Conservation (phyloP, 1,140 invertebrate species). For the Oryctes rhinoceros region DNA sequence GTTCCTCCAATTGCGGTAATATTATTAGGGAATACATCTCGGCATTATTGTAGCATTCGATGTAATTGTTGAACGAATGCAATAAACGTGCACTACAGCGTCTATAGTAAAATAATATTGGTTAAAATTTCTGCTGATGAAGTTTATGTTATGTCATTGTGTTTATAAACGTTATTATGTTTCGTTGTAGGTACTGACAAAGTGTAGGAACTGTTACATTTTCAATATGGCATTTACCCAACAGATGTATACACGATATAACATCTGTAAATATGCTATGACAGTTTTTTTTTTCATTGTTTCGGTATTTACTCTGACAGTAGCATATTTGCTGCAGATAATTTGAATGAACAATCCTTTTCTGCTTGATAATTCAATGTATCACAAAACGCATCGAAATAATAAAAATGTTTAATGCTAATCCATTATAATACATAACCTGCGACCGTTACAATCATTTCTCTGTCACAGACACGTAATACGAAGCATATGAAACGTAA, state of each 20-base stretch:
- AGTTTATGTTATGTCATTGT: background rate
- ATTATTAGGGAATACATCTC: no score
- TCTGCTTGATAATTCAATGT: background rate
- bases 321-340: background rate
- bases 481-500: background rate
- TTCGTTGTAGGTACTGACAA: background rate
- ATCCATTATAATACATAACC: background rate
- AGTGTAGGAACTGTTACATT: background rate
- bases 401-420: conserved; percentile 2
- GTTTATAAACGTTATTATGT: background rate
- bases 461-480: background rate
- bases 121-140: background rate
- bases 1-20: no score
- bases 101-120: background rate
- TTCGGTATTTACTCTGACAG: background rate
- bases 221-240: background rate
- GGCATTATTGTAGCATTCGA: no score
- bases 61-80: no score
- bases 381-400: background rate
- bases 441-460: background rate
- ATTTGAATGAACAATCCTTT: background rate
- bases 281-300: conserved; percentile 1
- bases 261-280: background rate
- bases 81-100: background rate
- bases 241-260: background rate